Evolutionary conservation across 2,797 vertebrate species (phyloP), one percentile per base, ranked within the genome.

Genomic region (Myotis myotis): DNA sequence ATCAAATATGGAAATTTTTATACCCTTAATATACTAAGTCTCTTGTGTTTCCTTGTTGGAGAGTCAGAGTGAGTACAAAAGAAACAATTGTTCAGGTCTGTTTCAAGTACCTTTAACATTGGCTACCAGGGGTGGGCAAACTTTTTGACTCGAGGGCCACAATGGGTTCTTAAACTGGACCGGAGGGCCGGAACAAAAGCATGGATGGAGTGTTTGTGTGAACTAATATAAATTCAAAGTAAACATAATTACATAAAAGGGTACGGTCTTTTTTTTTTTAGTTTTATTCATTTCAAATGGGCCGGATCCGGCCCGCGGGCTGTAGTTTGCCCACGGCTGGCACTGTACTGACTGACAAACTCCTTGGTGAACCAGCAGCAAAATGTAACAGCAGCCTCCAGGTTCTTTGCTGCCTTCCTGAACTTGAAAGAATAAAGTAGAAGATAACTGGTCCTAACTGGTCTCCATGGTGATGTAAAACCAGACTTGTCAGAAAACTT

Each of bases 31-130:
- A 25, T 55, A 36, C 49, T 76, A 82, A 33, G 10, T 75, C 13
- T 80, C 33, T 70, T 84, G 25, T 66, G 41, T 89, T 91, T 93
- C 66, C 49, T 93, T 55, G 11, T 57, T 17, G 4, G 28, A 23
- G 6, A 68, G 41, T 89, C 51, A 80, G 38, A 89, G 64, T 89
- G 36, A 93, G 19, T 75, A 57, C 41, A 5, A 87, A 95, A 66
- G 33, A 28, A 89, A 36, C 70, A 62, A 64, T 2, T 60, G 1
- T 36, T 30, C 30, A 51, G 44, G n/a, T 33, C 44, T 91, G 49
- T 49, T 91, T 81, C 55, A 74, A 57, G 78, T 81, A 55, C 20
- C 91, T 95, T 89, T 81, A 92, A 87, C 36, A 87, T 23, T 66
- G 13, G 55, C 57, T 72, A 47, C 36, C 36, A 36, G 36, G 36